Evolutionary conservation across 64 coral and sea anemone genomes (phyloP), one percentile per base, ranked within the genome.

Genomic region (Pocillopora verrucosa): DNA sequence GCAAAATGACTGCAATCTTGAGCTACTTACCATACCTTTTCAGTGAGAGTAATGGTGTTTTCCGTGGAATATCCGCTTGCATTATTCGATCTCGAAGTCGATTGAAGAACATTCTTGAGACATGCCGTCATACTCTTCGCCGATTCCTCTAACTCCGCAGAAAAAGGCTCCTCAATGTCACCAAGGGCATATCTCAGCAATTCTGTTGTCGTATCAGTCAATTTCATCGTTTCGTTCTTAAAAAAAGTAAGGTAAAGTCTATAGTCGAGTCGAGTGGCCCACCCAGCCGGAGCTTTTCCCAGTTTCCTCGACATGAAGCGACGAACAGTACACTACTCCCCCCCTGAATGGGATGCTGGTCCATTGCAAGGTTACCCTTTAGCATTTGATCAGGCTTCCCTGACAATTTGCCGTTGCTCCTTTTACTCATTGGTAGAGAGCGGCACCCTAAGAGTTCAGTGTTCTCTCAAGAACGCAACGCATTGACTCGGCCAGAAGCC

Each of bases 81-180:
- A 56, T 84, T 36, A 20, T 4, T 80, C 1, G 10, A 22, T 11
- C 41, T 12, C 20, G 60, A 65, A 65, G 60, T 15, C 11, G 64
- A 69, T 11, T 20, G 30, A 51, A 84, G 63, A 24, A 84, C 81
- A 24, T 84, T 51, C 5, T 9, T 22, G 17, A 84, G 34, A 20
- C 62, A 69, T 51, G 62, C 34, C 25, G 63, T 22, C 7, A 70
- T 38, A 56, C 81, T 36, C 0, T 17, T 19, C 37, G 81, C 81
- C 12, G 62, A 19, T 70, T 84, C 64, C 11, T 70, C 63, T 37
- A 84, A 56, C 16, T 84, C 81, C 16, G 36, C 16, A 69, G 19
- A 69, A 25, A 84, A 84, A 13, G 81, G 64, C 63, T 84, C 62
- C 63, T 84, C 81, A 1, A 38, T 16, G 11, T 84, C 81, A 1